These are phyloP conservation scores for Ceratitis capitata DNA, from an alignment of 1,140 invertebrate genomes.

Conservation along the genomic window DNA sequence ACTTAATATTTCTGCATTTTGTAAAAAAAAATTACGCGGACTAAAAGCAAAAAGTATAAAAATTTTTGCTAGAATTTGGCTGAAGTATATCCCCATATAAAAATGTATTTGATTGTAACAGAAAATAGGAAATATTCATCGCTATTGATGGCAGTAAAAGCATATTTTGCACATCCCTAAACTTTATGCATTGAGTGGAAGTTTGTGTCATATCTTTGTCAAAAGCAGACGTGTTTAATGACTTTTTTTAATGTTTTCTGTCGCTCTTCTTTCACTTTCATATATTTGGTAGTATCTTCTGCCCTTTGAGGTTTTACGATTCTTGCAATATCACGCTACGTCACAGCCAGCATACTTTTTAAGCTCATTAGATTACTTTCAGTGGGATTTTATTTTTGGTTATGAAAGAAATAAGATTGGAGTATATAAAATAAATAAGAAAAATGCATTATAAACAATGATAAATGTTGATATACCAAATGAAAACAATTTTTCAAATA, in stretches of 20 bases:
- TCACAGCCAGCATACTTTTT: constrained; percentile 57
- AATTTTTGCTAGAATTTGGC: too few relatives aligned
- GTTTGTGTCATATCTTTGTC: neutral
- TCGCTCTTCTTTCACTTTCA: neutral
- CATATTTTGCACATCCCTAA: neutral
- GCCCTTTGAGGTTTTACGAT: too few relatives aligned
- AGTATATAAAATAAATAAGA: neutral
- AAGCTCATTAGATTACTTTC: constrained; percentile 64
- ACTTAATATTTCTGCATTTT: too few relatives aligned
- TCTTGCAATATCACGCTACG: constrained; percentile 48
- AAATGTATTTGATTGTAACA: too few relatives aligned
- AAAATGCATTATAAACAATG: neutral
- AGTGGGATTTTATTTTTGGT: neutral
- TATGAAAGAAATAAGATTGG: neutral
- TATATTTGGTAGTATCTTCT: too few relatives aligned
- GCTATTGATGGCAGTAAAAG: too few relatives aligned
- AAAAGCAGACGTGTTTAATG: neutral
- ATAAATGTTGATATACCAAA: neutral
- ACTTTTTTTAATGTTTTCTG: neutral
- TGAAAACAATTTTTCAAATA: too few relatives aligned
- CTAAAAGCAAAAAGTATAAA: too few relatives aligned
- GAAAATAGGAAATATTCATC: too few relatives aligned
- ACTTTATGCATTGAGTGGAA: neutral
- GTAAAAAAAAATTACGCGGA: too few relatives aligned
- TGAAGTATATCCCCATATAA: too few relatives aligned